Base-by-base conservation (phyloP, 2,888 invertebrate species). In the Oxystoma pomonae region DNA sequence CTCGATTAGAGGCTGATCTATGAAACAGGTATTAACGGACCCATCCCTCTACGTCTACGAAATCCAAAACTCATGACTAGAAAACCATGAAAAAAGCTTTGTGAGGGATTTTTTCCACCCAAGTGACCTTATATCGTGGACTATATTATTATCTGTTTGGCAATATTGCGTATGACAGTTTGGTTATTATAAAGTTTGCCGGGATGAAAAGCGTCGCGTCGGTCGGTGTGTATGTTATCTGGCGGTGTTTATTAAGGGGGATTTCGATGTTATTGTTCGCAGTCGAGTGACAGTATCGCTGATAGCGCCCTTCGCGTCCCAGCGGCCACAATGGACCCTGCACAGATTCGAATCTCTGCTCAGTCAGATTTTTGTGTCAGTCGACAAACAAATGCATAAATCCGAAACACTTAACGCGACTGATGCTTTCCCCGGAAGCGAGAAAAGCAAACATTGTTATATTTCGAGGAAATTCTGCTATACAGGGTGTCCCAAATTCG, bases 111-210 rank as follows among this genome's bases (percentile, higher is more conserved):
- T 35, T 7, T 35, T 7, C 35, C 12, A 35, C 35, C 3, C 12
- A 35, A 35, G 35, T 35, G 35, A 35, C 35, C 35, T 35, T 35
- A 35, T 35, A 12, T 35, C 3, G 12, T 12, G 12, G 35, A 7
- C 3, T 35, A 35, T 35, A 35, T 35, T 35, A 12, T 35, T 35
- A 35, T 35, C 35, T 68, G 63, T 70, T 70, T 68, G 62, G 67
- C 65, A 68, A 70, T 73, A 71, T 74, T 76, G 74, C 72, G 70
- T 75, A 72, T 74, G 74, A 75, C 73, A 74, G 73, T 70, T 71
- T 69, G 65, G 71, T 73, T 73, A 71, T 71, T 71, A 68, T 68
- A 63, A 22, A 59, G 58, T 57, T 56, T 51, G 22, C 59, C 20
- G 51, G 57, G 63, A 7, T 53, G 53, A 53, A 53, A 53, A 53